A percentile compares a stretch with the other conserved stretches of the same genome.
phyloP scores from a whole-genome alignment of 2,797 vertebrate genomes.

The Peromyscus nudipes region DNA sequence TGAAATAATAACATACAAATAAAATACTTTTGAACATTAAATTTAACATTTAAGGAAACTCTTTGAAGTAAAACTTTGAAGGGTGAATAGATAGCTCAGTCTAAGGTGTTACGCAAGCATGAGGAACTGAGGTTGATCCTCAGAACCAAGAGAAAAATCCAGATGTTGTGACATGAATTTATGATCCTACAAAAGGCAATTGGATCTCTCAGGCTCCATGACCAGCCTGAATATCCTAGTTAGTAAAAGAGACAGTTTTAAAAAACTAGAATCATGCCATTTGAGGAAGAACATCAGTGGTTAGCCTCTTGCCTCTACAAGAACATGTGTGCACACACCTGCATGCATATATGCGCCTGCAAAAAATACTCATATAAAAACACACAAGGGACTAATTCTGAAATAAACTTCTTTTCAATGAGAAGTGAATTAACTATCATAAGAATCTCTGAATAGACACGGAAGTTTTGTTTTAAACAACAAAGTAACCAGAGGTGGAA shows the following conservation, averaged over 20 bases:
- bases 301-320: neutral
- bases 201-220: neutral
- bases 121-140: neutral
- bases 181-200: neutral
- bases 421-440: neutral
- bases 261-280: neutral
- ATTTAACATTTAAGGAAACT: neutral
- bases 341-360: neutral
- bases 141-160: neutral
- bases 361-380: neutral
- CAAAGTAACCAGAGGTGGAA: neutral
- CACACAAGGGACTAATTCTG: neutral
- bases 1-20: constrained; percentile 17
- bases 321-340: neutral
- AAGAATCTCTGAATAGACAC: neutral
- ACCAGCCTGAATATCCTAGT: neutral
- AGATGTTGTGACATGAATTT: neutral
- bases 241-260: neutral
- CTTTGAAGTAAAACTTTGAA: neutral
- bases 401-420: neutral
- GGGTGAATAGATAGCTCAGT: neutral
- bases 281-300: neutral
- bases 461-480: neutral
- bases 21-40: neutral
- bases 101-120: neutral